Evolutionary conservation across 2,888 invertebrate genomes (phyloP).

Genomic region (Drosophila recens): DNA sequence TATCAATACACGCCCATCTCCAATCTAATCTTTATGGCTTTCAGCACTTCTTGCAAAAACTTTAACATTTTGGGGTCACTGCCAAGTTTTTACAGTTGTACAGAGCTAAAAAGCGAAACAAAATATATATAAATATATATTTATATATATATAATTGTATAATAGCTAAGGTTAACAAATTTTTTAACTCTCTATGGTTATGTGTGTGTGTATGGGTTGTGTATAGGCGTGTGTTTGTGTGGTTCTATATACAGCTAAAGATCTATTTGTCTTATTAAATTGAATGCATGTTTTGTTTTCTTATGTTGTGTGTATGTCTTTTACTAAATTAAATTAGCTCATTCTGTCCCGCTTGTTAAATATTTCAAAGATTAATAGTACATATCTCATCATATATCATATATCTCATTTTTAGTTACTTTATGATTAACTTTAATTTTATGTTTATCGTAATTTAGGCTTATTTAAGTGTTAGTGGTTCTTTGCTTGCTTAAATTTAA

Average conservation of each 20-base stretch:
- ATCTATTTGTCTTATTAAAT: constrained; percentile 34
- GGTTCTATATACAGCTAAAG: constrained; percentile 63
- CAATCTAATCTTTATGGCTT: not conserved
- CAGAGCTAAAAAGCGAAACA: constrained; percentile 31
- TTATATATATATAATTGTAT: constrained; percentile 12
- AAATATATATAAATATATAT: constrained; percentile 15
- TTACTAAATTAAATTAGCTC: constrained; percentile 63
- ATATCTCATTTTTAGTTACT: constrained; percentile 58
- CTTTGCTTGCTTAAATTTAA: constrained; percentile 78
- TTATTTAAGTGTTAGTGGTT: constrained; percentile 81
- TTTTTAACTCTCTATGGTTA: constrained; percentile 36
- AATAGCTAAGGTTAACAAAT: constrained; percentile 43
- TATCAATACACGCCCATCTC: constrained; percentile 12
- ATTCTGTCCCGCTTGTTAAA: constrained; percentile 56
- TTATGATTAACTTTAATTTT: constrained; percentile 63
- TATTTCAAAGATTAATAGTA: constrained; percentile 65
- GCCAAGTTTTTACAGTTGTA: constrained; percentile 45
- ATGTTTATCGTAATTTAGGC: constrained; percentile 69
- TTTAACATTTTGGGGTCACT: constrained; percentile 55
- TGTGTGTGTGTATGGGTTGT: constrained; percentile 20
- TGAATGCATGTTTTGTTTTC: constrained; percentile 18
- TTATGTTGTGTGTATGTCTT: constrained; percentile 12
- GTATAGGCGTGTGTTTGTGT: constrained; percentile 32
- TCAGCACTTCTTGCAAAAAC: constrained; percentile 45
- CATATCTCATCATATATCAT: constrained; percentile 57